Percentiles rank a stretch among this genome's conserved stretches.
These are phyloP conservation scores for Leptopilina myrica DNA, from an alignment of 2,888 invertebrate genomes.

Conservation along the genomic window DNA sequence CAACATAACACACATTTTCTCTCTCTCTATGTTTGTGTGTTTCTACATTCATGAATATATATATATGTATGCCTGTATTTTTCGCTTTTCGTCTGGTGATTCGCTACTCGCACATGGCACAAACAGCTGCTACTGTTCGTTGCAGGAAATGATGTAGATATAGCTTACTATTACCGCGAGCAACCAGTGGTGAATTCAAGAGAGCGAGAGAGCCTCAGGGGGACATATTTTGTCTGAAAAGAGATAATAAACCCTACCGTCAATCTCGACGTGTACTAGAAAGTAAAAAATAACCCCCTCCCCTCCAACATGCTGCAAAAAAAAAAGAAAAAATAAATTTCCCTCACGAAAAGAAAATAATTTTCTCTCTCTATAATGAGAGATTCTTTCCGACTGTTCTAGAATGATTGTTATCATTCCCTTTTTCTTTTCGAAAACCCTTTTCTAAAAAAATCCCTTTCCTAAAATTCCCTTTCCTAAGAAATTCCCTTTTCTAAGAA, in stretches of 20 bases:
- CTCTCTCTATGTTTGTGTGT: no score
- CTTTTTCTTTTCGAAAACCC: no score
- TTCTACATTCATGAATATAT: no score
- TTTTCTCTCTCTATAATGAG: no score
- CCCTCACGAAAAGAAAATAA: no score
- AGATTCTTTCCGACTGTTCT: no score
- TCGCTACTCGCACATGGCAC: conserved; percentile 63
- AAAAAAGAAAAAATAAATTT: background rate
- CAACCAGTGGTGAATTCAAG: conserved; percentile 39
- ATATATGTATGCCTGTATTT: background rate
- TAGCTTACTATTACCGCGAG: conserved; percentile 32
- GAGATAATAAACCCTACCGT: conserved; percentile 20
- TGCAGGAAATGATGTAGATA: conserved; percentile 69
- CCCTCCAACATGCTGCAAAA: no score
- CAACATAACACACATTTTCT: background rate
- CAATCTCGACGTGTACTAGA: conserved; percentile 8
- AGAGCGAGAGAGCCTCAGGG: conserved; percentile 1
- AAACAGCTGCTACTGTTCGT: conserved; percentile 71
- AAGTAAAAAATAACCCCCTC: no score
- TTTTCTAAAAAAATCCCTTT: no score
- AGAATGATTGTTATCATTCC: no score
- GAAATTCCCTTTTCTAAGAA: no score
- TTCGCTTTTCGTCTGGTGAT: conserved; percentile 53
- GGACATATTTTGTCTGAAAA: conserved; percentile 12
- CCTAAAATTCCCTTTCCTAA: no score